Percentiles rank a stretch among this genome's conserved stretches.
Evolutionary conservation across 2,888 invertebrate species (phyloP).

Genomic region (Coelopa pilipes): DNA sequence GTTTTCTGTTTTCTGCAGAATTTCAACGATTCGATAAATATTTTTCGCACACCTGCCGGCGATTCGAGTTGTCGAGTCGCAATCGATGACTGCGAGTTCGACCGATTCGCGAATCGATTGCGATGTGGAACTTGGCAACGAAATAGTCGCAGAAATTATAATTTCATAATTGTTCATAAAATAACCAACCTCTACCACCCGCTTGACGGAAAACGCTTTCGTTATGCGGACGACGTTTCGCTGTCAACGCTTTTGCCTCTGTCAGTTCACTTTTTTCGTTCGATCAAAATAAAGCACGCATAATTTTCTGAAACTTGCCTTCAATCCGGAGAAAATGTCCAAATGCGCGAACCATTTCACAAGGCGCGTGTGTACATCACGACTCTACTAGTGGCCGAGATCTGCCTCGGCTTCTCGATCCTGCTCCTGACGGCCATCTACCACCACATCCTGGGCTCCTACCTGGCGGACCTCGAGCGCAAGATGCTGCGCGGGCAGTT

Average conservation of each 20-base stretch:
- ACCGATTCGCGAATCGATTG: no score
- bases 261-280: background rate
- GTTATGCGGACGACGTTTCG: conserved; percentile 3
- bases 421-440: conserved; percentile 51
- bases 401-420: conserved; percentile 52
- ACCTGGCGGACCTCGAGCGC: conserved; percentile 50
- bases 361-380: conserved; percentile 53
- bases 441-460: conserved; percentile 51
- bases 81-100: no score
- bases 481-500: conserved; percentile 51
- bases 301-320: conserved; percentile 5
- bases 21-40: no score
- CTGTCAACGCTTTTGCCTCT: conserved; percentile 5
- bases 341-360: conserved; percentile 60
- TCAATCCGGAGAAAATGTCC: conserved; percentile 49
- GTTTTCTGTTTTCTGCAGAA: no score
- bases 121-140: no score
- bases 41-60: no score
- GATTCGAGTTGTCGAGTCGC: no score
- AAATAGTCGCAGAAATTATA: no score
- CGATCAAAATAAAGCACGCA: conserved; percentile 12
- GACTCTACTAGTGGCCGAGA: conserved; percentile 53
- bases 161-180: no score
- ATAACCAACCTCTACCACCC: background rate
- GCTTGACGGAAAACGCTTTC: conserved; percentile 12